Conservation (phyloP, 2,113 vertebrate species). For the Synodontis membranacea region DNA sequence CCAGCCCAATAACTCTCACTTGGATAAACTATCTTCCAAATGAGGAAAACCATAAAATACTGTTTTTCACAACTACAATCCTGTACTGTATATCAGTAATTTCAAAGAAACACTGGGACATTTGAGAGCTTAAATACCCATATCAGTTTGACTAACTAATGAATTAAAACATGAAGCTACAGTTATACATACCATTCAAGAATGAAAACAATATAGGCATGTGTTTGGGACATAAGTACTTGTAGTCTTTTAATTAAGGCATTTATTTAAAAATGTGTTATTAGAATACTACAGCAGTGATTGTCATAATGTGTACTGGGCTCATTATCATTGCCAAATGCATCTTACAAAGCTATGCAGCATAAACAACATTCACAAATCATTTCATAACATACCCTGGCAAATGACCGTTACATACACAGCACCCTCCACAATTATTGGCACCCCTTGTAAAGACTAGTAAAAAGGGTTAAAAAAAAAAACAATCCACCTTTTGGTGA, state of each 20-base stretch:
- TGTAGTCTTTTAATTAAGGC: conserved; percentile 2
- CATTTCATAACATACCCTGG: not conserved
- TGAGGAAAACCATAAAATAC: not conserved
- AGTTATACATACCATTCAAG: not conserved
- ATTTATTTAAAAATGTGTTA: conserved; percentile 3
- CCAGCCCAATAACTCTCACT: not conserved
- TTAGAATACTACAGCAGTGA: conserved; percentile 7
- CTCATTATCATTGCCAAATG: not conserved
- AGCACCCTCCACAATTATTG: too few species aligned
- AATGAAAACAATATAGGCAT: not conserved
- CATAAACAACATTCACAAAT: conserved; percentile 8
- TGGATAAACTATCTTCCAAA: not conserved
- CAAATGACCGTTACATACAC: not conserved
- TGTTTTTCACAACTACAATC: not conserved
- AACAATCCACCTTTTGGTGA: too few species aligned
- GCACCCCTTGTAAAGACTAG: too few species aligned
- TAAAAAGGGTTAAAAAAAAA: too few species aligned
- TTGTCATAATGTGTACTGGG: not conserved
- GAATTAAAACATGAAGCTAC: not conserved
- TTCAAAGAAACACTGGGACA: not conserved
- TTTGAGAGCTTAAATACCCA: not conserved
- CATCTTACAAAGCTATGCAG: conserved; percentile 27
- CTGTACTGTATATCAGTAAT: not conserved
- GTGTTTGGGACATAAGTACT: not conserved
- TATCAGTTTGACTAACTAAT: not conserved